Conservation (phyloP, 2,797 vertebrate species). For the Epinephelus coioides region DNA sequence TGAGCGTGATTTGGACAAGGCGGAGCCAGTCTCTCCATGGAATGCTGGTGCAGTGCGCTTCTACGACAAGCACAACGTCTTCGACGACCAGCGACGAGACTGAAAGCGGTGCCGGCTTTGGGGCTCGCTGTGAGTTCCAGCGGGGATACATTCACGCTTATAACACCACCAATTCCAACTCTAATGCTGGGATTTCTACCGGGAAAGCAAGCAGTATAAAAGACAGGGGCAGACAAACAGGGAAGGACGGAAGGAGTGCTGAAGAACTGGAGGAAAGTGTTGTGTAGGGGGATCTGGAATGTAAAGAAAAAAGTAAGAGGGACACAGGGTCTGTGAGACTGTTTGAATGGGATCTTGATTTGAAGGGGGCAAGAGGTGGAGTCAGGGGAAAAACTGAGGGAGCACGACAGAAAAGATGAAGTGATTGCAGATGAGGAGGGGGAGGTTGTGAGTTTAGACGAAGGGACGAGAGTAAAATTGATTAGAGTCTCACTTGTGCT, state of each 20-base stretch:
- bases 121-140: slow-evolving; percentile 64
- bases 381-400: slow-evolving; percentile 24
- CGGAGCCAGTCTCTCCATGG: slow-evolving; percentile 94
- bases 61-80: slow-evolving; percentile 76
- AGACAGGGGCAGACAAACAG: slow-evolving; percentile 83
- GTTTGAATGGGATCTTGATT: slow-evolving; percentile 53
- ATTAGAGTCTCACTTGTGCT: slow-evolving; percentile 48
- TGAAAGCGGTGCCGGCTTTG: slow-evolving; percentile 45
- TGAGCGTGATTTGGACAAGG: slow-evolving; percentile 92
- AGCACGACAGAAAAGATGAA: slow-evolving; percentile 26
- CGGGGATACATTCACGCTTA: slow-evolving; percentile 84
- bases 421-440: slow-evolving; percentile 36
- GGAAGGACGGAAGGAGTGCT: slow-evolving; percentile 41
- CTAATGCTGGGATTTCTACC: slow-evolving; percentile 72
- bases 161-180: slow-evolving; percentile 87
- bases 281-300: slow-evolving; percentile 54
- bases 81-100: slow-evolving; percentile 74
- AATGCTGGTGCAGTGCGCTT: slow-evolving; percentile 90
- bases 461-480: slow-evolving; percentile 21
- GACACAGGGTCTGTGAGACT: slow-evolving; percentile 44
- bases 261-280: slow-evolving; percentile 81
- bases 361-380: slow-evolving; percentile 43
- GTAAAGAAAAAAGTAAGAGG: slow-evolving; percentile 7
- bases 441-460: slow-evolving; percentile 45
- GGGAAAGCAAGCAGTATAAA: slow-evolving; percentile 75